A percentile compares a stretch with the other conserved stretches of the same genome.
Conservation (phyloP, 1,140 invertebrate species). For the Zaprionus lachaisei region DNA sequence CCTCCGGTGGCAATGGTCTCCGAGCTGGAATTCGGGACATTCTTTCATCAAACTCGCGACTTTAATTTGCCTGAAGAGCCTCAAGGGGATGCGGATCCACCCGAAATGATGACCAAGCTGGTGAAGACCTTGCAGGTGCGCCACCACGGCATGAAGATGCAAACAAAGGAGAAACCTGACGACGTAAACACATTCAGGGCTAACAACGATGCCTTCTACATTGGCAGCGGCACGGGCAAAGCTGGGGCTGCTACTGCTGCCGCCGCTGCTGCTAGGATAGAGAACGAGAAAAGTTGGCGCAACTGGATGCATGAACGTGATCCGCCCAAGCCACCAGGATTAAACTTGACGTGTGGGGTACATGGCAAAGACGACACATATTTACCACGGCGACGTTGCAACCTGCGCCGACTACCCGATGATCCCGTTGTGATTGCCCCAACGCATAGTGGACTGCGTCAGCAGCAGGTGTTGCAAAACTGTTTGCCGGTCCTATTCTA, state of each 20-base stretch:
- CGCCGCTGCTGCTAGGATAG: not conserved
- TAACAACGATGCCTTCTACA: not conserved
- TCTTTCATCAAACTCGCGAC: not conserved
- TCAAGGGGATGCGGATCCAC: not conserved
- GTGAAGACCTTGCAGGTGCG: not conserved
- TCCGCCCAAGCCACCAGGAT: not conserved
- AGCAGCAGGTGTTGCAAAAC: constrained; percentile 15
- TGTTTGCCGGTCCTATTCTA: constrained; percentile 28
- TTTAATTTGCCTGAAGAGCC: not conserved
- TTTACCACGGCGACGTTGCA: constrained; percentile 20
- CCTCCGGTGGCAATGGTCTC: constrained; percentile 21
- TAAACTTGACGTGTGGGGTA: not conserved
- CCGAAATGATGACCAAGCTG: not conserved
- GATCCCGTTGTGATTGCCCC: constrained; percentile 31
- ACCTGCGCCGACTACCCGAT: constrained; percentile 29
- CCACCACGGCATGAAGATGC: too few species aligned
- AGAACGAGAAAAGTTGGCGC: not conserved
- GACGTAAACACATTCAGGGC: not conserved
- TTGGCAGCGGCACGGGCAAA: not conserved
- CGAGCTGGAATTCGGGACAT: constrained; percentile 27
- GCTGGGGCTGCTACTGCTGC: not conserved
- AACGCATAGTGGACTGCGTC: constrained; percentile 14
- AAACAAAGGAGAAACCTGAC: too few species aligned
- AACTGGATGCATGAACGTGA: constrained; percentile 1
- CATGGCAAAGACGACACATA: not conserved